These are phyloP conservation scores for Peromyscus nudipes DNA, from an alignment of 2,797 vertebrate genomes.

Conservation along the genomic window DNA sequence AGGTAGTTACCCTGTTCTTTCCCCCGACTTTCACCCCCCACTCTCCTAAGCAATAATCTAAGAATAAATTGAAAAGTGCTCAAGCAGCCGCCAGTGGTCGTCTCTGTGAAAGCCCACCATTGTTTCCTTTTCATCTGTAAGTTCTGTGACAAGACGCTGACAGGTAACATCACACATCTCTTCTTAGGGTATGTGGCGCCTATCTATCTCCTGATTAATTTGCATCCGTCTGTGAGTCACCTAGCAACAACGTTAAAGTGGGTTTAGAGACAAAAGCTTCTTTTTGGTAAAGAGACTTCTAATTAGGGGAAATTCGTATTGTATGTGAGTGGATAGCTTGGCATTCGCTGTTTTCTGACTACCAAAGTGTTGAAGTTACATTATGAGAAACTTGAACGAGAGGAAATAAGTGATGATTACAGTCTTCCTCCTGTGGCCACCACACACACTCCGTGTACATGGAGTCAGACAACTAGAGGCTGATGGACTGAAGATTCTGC, in stretches of 20 bases:
- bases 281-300: constrained; percentile 28
- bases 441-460: neutral
- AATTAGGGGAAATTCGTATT: neutral
- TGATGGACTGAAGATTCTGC: neutral
- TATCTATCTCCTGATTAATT: constrained; percentile 66
- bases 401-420: neutral
- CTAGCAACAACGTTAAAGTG: constrained; percentile 32
- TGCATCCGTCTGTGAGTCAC: constrained; percentile 46
- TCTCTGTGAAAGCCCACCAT: constrained; percentile 26
- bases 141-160: constrained; percentile 59
- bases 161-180: constrained; percentile 16
- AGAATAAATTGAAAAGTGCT: constrained; percentile 42
- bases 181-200: neutral
- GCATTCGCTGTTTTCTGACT: constrained; percentile 10
- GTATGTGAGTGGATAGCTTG: constrained; percentile 24
- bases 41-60: neutral
- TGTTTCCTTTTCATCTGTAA: constrained; percentile 50
- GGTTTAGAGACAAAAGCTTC: constrained; percentile 24
- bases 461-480: neutral
- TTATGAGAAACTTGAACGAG: constrained; percentile 31
- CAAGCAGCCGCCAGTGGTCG: neutral
- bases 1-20: neutral
- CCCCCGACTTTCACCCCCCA: neutral
- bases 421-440: neutral
- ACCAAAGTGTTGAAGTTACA: constrained; percentile 7